Conservation (phyloP, 2,113 vertebrate genomes). For the Rissa tridactyla region DNA sequence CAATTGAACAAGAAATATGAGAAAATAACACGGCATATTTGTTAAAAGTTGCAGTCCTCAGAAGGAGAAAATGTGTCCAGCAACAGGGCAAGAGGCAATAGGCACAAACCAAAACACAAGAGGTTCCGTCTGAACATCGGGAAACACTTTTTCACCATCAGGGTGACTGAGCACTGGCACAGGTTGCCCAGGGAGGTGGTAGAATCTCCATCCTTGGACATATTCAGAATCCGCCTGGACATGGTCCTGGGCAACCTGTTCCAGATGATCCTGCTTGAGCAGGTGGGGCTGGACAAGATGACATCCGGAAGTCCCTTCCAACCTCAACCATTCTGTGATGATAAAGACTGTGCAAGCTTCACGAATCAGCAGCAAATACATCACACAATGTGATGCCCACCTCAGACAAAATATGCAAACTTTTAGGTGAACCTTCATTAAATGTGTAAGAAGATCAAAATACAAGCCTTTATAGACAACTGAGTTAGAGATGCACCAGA, state of each 20-base stretch:
- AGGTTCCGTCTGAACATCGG: neutral
- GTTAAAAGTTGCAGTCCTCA: neutral
- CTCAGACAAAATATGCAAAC: neutral
- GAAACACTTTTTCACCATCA: neutral
- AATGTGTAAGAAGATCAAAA: neutral
- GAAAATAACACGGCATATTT: conserved; percentile 20
- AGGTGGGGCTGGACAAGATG: neutral
- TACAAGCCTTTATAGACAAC: neutral
- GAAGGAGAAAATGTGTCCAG: neutral
- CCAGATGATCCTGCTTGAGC: conserved; percentile 8
- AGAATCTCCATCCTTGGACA: neutral
- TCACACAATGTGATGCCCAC: neutral
- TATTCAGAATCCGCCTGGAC: conserved; percentile 1
- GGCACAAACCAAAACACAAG: conserved; percentile 23
- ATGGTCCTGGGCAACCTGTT: neutral
- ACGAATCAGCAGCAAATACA: neutral
- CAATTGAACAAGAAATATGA: conserved; percentile 42
- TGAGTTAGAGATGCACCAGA: neutral
- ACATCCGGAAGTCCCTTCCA: conserved; percentile 25
- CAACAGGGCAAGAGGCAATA: neutral
- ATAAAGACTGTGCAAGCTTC: conserved; percentile 14
- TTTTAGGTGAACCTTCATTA: neutral
- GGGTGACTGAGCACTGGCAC: neutral
- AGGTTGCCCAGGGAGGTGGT: neutral
- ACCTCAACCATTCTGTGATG: conserved; percentile 34